phyloP scores from a whole-genome alignment of 2,888 invertebrate species.

The Heteromurus nitidus region DNA sequence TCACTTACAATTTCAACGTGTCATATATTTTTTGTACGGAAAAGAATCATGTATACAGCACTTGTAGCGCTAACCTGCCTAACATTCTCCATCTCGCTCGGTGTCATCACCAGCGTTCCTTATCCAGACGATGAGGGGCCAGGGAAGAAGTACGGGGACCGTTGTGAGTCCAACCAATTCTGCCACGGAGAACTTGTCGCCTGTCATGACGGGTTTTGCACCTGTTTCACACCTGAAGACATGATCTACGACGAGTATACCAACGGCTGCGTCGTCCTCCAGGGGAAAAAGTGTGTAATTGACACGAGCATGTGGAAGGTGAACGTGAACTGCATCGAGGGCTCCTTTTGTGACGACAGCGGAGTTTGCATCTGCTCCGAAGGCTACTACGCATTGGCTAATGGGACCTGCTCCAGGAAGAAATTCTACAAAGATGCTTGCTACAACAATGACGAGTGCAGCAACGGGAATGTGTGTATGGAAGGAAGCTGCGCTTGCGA shows the following conservation, averaged over 20 bases:
- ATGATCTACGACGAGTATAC: constrained; percentile 55
- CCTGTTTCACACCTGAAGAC: constrained; percentile 52
- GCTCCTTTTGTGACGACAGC: constrained; percentile 47
- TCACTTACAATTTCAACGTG: neutral
- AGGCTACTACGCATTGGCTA: constrained; percentile 34
- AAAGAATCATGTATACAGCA: neutral
- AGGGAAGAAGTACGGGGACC: constrained; percentile 57
- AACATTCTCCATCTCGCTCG: constrained; percentile 25
- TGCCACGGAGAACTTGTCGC: constrained; percentile 57
- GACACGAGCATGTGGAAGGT: constrained; percentile 41
- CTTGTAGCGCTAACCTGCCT: neutral
- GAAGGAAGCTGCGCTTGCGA: constrained; percentile 43
- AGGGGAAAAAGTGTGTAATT: constrained; percentile 47
- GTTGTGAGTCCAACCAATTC: constrained; percentile 45
- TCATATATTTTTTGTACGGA: neutral
- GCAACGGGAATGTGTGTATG: constrained; percentile 47
- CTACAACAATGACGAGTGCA: constrained; percentile 63
- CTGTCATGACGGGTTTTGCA: constrained; percentile 51
- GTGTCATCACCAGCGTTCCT: constrained; percentile 10
- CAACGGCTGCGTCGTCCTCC: constrained; percentile 45
- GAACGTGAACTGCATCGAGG: constrained; percentile 52
- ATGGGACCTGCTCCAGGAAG: constrained; percentile 61
- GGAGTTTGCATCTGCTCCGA: constrained; percentile 37
- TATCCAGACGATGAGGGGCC: neutral
- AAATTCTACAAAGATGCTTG: constrained; percentile 66